These are phyloP conservation scores for Urocyon cinereoargenteus DNA, from an alignment of 2,797 vertebrate species.

Conservation along the genomic window DNA sequence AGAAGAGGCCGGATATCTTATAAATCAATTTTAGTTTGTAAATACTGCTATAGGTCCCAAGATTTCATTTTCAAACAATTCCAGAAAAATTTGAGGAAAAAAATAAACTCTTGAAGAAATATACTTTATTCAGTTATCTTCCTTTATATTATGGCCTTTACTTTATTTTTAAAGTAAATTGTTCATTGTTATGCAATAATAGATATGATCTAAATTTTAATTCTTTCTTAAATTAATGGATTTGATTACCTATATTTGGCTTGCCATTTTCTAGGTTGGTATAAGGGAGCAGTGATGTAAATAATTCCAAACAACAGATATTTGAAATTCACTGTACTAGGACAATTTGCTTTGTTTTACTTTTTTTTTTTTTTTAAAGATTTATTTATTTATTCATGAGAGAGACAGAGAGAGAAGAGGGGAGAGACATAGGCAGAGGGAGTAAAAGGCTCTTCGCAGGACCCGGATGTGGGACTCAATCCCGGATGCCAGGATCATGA, in stretches of 20 bases:
- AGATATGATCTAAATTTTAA: background rate
- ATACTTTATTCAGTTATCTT: background rate
- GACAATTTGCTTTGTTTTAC: constrained; percentile 36
- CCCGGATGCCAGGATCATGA: no score
- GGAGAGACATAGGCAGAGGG: no score
- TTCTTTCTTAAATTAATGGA: background rate
- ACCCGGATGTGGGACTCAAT: no score
- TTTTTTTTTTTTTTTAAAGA: background rate
- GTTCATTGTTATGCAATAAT: background rate
- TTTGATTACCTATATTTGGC: constrained; percentile 1
- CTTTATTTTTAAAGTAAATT: background rate
- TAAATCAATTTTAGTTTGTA: constrained; percentile 13
- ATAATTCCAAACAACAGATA: constrained; percentile 28
- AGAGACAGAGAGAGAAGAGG: no score
- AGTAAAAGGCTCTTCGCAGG: no score
- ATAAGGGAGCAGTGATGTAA: background rate
- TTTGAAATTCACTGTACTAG: constrained; percentile 25
- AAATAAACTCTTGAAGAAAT: constrained; percentile 14
- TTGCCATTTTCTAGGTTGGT: constrained; percentile 44
- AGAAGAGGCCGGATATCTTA: background rate
- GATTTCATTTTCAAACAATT: constrained; percentile 26
- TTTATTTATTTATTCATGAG: no score
- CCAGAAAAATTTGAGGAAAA: constrained; percentile 34
- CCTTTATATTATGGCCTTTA: background rate
- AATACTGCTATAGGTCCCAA: background rate